Evolutionary conservation across 2,888 invertebrate genomes (phyloP), one percentile per base, ranked within the genome.

Genomic region (Operophtera brumata): DNA sequence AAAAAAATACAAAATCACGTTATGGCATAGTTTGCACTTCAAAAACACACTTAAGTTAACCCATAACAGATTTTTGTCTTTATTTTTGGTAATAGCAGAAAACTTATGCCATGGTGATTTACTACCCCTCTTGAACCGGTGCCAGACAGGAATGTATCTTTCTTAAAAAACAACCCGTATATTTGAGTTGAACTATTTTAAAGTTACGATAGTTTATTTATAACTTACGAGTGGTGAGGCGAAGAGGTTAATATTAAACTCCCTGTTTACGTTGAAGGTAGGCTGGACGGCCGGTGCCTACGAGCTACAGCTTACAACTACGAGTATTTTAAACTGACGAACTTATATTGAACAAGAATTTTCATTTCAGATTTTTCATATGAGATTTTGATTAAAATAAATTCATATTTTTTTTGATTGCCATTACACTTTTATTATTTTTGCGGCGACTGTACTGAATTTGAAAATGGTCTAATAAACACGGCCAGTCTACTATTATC

Each of bases 61-160:
- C 25, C 14, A 41, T 43, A 32, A 13, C 34, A 4, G 20, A 53
- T 49, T 54, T 51, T 42, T 50, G 53, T 52, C 32, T 57, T 59
- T 58, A 57, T 54, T 52, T 55, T 56, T 47, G 47, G 34, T 61
- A 57, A 54, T 61, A 60, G 44, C 35, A 54, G 47, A 49, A 53
- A 62, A 61, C 57, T 55, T 57, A 62, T 55, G 54, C 42, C 55
- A 11, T 28, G 28, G 57, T 61, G 59, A 62, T 65, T 61, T 62
- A 65, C 56, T 30, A 53, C 42, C 59, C 28, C 52, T 47, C 55
- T 65, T 65, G 64, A 65, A 61, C 45, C 28, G 45, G 43, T 62
- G 64, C 64, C 64, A 65, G 58, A 59, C 64, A 65, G 47, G n/a
- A 61, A 43, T 61, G 57, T 59, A 57, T 56, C 60, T 57, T 62